These are phyloP conservation scores for Gymnosoma rotundatum DNA, from an alignment of 2,888 invertebrate species.

Conservation along the genomic window DNA sequence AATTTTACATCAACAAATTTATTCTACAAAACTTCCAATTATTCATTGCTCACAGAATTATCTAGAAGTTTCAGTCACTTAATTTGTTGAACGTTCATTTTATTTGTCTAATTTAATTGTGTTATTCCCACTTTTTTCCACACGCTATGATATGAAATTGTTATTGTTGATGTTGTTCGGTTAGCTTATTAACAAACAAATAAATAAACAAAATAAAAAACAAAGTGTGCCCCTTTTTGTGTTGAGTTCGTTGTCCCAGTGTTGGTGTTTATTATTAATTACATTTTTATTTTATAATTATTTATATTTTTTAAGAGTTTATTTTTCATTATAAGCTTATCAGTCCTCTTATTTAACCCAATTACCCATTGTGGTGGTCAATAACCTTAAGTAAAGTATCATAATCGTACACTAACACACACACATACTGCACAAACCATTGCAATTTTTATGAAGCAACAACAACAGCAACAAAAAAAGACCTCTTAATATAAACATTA, in stretches of 20 bases:
- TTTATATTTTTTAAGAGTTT: conserved; percentile 33
- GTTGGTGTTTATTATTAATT: conserved; percentile 60
- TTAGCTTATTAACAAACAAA: conserved; percentile 17
- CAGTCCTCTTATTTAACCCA: conserved; percentile 70
- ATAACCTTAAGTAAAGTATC: conserved; percentile 62
- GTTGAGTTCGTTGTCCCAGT: conserved; percentile 10
- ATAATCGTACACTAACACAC: conserved; percentile 17
- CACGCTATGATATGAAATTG: not conserved
- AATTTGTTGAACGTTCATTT: conserved; percentile 1
- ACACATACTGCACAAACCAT: conserved; percentile 2
- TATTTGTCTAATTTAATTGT: conserved; percentile 1
- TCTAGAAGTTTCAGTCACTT: conserved; percentile 22
- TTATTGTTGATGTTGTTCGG: conserved; percentile 6
- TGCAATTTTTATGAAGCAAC: conserved; percentile 13
- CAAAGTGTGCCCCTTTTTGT: conserved; percentile 39
- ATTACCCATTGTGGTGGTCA: conserved; percentile 70
- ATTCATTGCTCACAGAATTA: not conserved
- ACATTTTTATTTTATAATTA: conserved; percentile 63
- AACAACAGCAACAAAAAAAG: conserved; percentile 16
- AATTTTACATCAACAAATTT: not conserved
- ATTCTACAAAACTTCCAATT: not conserved
- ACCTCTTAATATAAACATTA: conserved; percentile 37
- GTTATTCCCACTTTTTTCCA: conserved; percentile 8
- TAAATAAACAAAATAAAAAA: not conserved
- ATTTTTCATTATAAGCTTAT: conserved; percentile 65